These are phyloP conservation scores for Merops nubicus DNA, from an alignment of 2,113 vertebrate genomes.

Conservation along the genomic window DNA sequence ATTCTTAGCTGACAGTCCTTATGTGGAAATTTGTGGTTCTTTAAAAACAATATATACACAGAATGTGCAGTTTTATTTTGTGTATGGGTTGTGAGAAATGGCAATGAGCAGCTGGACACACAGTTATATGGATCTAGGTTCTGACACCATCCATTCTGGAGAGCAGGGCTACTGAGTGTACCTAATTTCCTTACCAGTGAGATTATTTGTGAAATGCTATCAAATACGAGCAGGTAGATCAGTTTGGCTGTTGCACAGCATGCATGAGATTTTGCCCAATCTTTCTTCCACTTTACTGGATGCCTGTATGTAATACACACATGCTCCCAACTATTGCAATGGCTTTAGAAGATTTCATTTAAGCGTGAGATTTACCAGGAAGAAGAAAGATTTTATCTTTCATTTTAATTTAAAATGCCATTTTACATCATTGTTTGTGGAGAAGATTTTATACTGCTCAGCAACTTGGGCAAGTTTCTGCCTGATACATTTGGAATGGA, in stretches of 20 bases:
- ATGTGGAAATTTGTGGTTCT: background rate
- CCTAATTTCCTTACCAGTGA: background rate
- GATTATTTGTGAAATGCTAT: background rate
- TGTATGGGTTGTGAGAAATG: background rate
- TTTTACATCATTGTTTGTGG: constrained; percentile 39
- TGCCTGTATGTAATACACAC: background rate
- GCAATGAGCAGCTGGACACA: background rate
- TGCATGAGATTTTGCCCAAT: background rate
- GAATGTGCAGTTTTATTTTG: background rate
- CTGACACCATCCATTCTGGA: background rate
- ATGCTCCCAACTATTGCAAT: background rate
- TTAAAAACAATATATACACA: background rate
- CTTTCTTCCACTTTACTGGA: background rate
- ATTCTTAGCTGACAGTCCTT: background rate
- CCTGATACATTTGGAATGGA: constrained; percentile 2
- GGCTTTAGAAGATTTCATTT: background rate
- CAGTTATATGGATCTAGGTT: background rate
- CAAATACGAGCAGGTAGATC: background rate
- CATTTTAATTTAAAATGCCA: constrained; percentile 28
- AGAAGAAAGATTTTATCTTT: constrained; percentile 41
- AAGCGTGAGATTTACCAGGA: background rate
- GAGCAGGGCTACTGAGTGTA: background rate
- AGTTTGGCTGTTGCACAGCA: background rate
- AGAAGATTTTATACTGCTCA: constrained; percentile 43
- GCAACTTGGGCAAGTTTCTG: constrained; percentile 63